Evolutionary conservation across 2,797 vertebrate genomes (phyloP).

Genomic region (Echeneis naucrates): DNA sequence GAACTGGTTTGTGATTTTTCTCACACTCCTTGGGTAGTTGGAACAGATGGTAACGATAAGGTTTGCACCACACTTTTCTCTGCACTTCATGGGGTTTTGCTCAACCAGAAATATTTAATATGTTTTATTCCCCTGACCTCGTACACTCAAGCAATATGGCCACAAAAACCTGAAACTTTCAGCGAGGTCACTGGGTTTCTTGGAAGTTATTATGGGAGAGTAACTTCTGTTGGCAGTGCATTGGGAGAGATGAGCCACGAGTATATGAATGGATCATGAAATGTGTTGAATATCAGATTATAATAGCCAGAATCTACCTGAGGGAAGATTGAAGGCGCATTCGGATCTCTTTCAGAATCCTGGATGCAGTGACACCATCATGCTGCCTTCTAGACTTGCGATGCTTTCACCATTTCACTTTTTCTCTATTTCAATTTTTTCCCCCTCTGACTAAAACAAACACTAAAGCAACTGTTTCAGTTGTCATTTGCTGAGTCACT

Average conservation of each 20-base stretch:
- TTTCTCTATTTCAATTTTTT: no score
- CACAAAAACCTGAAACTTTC: background rate
- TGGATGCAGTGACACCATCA: background rate
- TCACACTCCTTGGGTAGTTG: background rate
- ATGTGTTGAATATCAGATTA: background rate
- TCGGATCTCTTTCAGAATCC: background rate
- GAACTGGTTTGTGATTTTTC: background rate
- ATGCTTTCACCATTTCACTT: no score
- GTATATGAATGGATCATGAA: background rate
- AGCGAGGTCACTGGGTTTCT: background rate
- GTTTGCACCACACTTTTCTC: background rate
- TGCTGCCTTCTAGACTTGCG: background rate
- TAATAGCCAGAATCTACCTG: background rate
- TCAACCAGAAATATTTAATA: background rate
- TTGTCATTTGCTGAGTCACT: background rate
- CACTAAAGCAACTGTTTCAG: no score
- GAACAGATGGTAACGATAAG: background rate
- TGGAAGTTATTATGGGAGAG: background rate
- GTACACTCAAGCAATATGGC: background rate
- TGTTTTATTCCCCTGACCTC: background rate
- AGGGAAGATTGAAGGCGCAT: background rate
- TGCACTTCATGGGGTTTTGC: background rate
- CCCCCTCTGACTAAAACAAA: no score
- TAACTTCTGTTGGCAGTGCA: background rate
- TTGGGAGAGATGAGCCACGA: background rate